Conservation (phyloP, 2,113 vertebrate species). For the Callospermophilus lateralis region DNA sequence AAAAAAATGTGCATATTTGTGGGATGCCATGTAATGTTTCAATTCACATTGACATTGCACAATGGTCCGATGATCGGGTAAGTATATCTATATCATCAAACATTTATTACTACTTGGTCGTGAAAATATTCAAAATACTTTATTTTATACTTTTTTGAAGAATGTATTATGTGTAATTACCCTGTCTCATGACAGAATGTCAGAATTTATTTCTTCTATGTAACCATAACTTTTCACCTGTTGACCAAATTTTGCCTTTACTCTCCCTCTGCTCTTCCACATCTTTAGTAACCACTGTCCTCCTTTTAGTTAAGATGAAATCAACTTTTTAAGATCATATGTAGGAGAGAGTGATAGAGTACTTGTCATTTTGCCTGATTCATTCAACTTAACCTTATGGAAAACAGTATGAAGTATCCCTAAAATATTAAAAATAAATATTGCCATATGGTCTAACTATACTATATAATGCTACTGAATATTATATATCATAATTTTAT, state of each 20-base stretch:
- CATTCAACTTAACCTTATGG: neutral
- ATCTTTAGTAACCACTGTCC: neutral
- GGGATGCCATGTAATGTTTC: neutral
- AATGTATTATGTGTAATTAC: too few species aligned
- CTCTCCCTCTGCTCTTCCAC: too few species aligned
- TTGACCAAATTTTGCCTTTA: neutral
- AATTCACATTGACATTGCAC: too few species aligned
- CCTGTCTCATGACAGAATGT: neutral
- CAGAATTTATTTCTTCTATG: neutral
- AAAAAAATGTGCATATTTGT: too few species aligned
- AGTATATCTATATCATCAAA: neutral
- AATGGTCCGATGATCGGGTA: neutral
- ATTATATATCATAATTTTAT: too few species aligned
- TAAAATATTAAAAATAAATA: neutral
- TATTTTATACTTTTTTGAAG: too few species aligned
- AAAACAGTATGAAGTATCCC: neutral
- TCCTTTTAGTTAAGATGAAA: neutral
- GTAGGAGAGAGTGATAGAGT: neutral
- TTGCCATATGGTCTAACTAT: neutral
- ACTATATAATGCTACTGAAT: too few species aligned
- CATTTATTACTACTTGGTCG: neutral
- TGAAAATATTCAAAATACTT: neutral
- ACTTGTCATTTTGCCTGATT: neutral
- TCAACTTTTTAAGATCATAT: neutral
- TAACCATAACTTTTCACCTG: neutral